phyloP scores from a whole-genome alignment of 2,888 invertebrate genomes.

The Leptinotarsa tumamoca region DNA sequence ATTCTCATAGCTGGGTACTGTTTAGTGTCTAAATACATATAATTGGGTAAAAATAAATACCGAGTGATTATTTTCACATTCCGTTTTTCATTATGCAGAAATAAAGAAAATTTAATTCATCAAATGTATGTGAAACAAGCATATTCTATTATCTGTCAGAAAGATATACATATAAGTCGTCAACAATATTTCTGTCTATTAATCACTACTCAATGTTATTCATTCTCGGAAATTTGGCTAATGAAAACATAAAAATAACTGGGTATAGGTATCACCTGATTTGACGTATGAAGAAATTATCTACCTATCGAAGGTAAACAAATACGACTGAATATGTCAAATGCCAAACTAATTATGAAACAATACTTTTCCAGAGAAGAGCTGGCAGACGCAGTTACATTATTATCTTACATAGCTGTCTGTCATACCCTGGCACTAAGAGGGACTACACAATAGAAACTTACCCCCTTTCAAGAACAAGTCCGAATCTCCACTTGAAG shows the following conservation, averaged over 20 bases:
- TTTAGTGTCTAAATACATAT: no score
- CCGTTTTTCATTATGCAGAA: no score
- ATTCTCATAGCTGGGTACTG: no score
- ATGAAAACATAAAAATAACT: slow-evolving; percentile 13
- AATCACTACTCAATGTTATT: slow-evolving; percentile 5
- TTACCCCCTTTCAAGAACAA: slow-evolving; percentile 57
- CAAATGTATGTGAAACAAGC: neutral
- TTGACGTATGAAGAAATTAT: slow-evolving; percentile 39
- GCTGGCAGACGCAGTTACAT: neutral
- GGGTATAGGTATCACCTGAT: slow-evolving; percentile 40
- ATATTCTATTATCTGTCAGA: neutral
- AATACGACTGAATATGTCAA: slow-evolving; percentile 27
- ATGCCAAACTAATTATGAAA: neutral
- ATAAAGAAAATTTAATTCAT: neutral
- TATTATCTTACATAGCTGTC: neutral
- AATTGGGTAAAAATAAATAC: no score
- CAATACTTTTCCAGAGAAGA: neutral
- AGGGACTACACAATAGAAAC: slow-evolving; percentile 40
- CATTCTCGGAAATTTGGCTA: slow-evolving; percentile 2
- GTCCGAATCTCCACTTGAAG: slow-evolving; percentile 56
- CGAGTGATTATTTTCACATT: no score
- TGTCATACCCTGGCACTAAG: slow-evolving; percentile 21
- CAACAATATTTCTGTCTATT: neutral
- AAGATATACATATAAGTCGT: neutral
- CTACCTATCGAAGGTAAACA: slow-evolving; percentile 42